A percentile compares a stretch with the other conserved stretches of the same genome.
Conservation (phyloP, 2,888 invertebrate genomes). For the Limnephilus rhombicus region DNA sequence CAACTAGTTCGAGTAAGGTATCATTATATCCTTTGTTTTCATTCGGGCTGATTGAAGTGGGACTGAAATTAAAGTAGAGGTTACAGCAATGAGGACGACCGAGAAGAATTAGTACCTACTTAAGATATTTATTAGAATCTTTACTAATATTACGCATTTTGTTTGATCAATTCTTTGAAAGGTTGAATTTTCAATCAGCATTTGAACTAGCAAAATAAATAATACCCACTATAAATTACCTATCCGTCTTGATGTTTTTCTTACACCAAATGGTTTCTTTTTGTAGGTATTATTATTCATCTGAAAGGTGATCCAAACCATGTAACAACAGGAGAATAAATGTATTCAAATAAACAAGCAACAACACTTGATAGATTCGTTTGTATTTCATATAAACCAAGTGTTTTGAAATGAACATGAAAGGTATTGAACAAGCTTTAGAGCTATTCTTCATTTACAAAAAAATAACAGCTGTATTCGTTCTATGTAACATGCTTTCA, state of each 20-base stretch:
- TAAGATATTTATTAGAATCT: too few species aligned
- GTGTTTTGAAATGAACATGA: neutral
- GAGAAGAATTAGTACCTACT: too few species aligned
- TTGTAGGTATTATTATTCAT: too few species aligned
- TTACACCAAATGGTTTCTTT: neutral
- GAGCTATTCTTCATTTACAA: neutral
- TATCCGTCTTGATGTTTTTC: neutral
- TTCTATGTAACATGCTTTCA: neutral
- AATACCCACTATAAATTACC: neutral
- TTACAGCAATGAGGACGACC: too few species aligned
- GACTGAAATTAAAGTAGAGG: too few species aligned
- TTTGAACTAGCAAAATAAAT: neutral
- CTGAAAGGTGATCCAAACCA: neutral
- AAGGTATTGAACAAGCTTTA: neutral
- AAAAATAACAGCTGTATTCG: neutral
- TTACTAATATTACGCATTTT: neutral
- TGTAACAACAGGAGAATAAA: neutral
- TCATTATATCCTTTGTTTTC: too few species aligned
- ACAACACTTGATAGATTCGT: neutral
- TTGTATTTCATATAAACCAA: neutral
- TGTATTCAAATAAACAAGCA: neutral
- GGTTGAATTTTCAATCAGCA: neutral
- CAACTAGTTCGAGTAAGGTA: too few species aligned
- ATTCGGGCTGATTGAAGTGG: too few species aligned
- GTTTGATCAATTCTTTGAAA: neutral